These are phyloP conservation scores for Caenorhabditis auriculariae DNA, from an alignment of 2,888 invertebrate species.

Conservation along the genomic window DNA sequence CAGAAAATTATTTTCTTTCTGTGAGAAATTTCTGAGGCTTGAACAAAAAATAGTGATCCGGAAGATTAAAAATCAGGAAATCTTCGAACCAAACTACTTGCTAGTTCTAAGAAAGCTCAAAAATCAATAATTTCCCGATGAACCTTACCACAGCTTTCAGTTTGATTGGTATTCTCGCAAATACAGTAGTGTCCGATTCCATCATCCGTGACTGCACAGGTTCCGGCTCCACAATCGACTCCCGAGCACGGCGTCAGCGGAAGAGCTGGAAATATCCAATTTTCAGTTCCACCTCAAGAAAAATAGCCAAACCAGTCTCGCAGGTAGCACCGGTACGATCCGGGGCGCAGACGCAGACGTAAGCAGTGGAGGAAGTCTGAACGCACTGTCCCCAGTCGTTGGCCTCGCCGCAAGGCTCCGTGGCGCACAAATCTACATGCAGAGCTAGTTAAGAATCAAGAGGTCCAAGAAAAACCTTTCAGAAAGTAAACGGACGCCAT, in stretches of 20 bases:
- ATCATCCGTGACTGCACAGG: constrained; percentile 23
- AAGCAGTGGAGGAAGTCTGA: constrained; percentile 17
- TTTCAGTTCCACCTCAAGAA: too few relatives aligned
- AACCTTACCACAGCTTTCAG: constrained; percentile 18
- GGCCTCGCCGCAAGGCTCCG: constrained; percentile 14
- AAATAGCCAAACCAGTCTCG: constrained; percentile 3
- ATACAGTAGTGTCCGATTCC: constrained; percentile 18
- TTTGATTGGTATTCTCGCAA: constrained; percentile 20
- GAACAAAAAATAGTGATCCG: too few relatives aligned
- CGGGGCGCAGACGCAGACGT: constrained; percentile 15
- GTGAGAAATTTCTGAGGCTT: too few relatives aligned
- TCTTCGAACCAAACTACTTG: too few relatives aligned
- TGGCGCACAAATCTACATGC: constrained; percentile 19
- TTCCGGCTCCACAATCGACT: constrained; percentile 19
- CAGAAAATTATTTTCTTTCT: too few relatives aligned
- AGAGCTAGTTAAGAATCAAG: not conserved
- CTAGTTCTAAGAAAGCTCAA: too few relatives aligned
- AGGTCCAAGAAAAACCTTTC: constrained; percentile 1
- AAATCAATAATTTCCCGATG: too few relatives aligned
- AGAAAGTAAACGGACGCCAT: constrained; percentile 18
- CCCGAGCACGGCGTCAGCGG: constrained; percentile 15
- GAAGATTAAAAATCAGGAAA: too few relatives aligned
- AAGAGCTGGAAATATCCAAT: too few relatives aligned
- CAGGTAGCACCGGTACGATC: constrained; percentile 14
- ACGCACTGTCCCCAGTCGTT: constrained; percentile 14